Percentiles rank a stretch among this genome's conserved stretches.
These are phyloP conservation scores for Spinus olivaceus DNA, from an alignment of 2,797 vertebrate species.

Conservation along the genomic window DNA sequence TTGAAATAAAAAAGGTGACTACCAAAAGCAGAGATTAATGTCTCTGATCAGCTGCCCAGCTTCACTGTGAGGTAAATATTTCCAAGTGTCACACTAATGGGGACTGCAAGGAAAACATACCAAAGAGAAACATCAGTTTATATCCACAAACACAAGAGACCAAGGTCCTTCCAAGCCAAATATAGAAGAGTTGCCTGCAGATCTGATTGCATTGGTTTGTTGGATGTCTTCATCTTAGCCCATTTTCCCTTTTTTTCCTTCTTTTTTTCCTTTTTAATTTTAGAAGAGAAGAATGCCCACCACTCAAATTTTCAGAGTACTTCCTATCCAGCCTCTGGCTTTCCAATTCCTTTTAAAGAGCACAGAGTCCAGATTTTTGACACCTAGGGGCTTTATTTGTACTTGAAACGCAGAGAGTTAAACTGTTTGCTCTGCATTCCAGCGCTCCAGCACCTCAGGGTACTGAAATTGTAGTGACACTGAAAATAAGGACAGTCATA, in stretches of 20 bases:
- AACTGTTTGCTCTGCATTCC: background rate
- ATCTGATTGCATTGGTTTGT: background rate
- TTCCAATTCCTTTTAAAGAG: background rate
- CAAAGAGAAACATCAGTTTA: background rate
- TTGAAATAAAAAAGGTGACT: constrained; percentile 68
- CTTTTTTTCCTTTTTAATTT: background rate
- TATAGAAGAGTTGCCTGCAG: background rate
- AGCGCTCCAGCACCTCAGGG: background rate
- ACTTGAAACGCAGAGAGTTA: background rate
- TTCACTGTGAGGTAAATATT: background rate
- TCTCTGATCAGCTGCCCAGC: constrained; percentile 18
- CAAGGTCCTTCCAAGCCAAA: background rate
- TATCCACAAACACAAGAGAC: background rate
- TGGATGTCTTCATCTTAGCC: background rate
- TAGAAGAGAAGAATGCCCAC: background rate
- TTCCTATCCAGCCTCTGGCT: background rate
- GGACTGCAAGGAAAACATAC: background rate
- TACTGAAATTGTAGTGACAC: background rate
- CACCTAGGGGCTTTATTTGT: background rate
- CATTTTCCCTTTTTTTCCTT: fast-evolving
- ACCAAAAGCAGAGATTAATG: constrained; percentile 62
- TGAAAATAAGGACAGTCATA: background rate
- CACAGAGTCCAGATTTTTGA: background rate
- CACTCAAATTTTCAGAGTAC: background rate
- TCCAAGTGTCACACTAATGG: background rate